Evolutionary conservation across 2,888 invertebrate species (phyloP), one percentile per base, ranked within the genome.

Genomic region (Rhamnusium bicolor): DNA sequence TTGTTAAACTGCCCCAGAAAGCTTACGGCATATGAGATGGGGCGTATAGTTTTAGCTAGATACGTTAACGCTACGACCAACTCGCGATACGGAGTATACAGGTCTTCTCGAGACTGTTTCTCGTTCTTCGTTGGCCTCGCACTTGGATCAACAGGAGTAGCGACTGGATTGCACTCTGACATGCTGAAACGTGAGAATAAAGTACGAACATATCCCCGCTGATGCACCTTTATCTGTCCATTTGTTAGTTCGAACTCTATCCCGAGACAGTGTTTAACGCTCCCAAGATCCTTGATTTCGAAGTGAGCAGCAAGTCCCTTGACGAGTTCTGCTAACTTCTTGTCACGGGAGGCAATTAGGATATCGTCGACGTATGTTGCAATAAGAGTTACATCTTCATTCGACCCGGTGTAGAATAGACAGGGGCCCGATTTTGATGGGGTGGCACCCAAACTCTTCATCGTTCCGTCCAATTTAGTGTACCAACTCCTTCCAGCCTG

Each of bases 331-430:
- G 65, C 51, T 14, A 79, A 71, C 14, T 47, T 62, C n/a, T 21
- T 3, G 71, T 77, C 58, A 16, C 60, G 70, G 6, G 77, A 81
- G 6, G 69, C 69, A 10, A 82, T 61, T 6, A 83, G 24, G 18
- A 83, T 79, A 40, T 83, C 82, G 47, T 84, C 80, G 2, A 83
- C 82, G 60, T 81, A 82, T 1, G 80, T 71, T 8, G 71, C 72
- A 14, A 82, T 74, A 10, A 80, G 16, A 1, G 74, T 69, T 14
- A 74, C n/a, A 24, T 75, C 51, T 32, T 77, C 70, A 14, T 71
- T 77, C 49, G 27, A 46, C 7, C 32, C 67, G 1, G 69, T 47
- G 8, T 51, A 60, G 66, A 78, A 83, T 16, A 81, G n/a, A 63
- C 82, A 81, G 14, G 29, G 69, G 53, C 61, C 21, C 78, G 71